Evolutionary conservation across 2,113 vertebrate genomes (phyloP), one percentile per base, ranked within the genome.

Genomic region (Recurvirostra avosetta): DNA sequence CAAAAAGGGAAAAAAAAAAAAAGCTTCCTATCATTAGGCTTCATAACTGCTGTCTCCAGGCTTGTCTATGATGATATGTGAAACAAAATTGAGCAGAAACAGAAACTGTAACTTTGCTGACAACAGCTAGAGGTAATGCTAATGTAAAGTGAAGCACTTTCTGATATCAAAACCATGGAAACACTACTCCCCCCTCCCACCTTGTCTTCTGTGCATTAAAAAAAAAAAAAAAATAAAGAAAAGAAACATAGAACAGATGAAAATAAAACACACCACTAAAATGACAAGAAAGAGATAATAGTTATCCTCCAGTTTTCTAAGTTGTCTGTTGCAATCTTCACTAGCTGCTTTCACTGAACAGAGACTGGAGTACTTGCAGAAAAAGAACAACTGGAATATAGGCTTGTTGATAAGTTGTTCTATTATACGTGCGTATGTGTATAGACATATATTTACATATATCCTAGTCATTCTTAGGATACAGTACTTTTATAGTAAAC

Each of bases 151-250:
- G 34, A 78, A 56, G 2, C 2, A 23, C 8, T 43, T 84, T 59
- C 12, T 34, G 30, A 49, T 43, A 49, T 27, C 2, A 86, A 74
- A 90, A 36, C 1, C 25, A 61, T 58, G 38, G 12, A 66, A 82
- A 56, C 12, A 15, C 3, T 67, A 34, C 3, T 53, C 6, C 8
- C 15, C 9, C 0, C 4, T 38, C 5, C 29, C 3, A 2, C 22
- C 11, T 43, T 55, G 9, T 36, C n/a, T 67, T 45, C 16, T 36
- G 8, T 66, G 26, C 30, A 65, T 22, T 34, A 55, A 74, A 66
- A 34, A 13, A 22, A 59, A 36, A 29, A 14, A 61, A 8, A 55
- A 17, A 50, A 50, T 2, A n/a, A 86, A 41, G 0, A 38, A 66
- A 52, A n/a, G 5, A 50, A 68, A 45, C 14, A 29, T 7, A 34